These are phyloP conservation scores for Uria aalge DNA, from an alignment of 2,113 vertebrate genomes.

Conservation along the genomic window DNA sequence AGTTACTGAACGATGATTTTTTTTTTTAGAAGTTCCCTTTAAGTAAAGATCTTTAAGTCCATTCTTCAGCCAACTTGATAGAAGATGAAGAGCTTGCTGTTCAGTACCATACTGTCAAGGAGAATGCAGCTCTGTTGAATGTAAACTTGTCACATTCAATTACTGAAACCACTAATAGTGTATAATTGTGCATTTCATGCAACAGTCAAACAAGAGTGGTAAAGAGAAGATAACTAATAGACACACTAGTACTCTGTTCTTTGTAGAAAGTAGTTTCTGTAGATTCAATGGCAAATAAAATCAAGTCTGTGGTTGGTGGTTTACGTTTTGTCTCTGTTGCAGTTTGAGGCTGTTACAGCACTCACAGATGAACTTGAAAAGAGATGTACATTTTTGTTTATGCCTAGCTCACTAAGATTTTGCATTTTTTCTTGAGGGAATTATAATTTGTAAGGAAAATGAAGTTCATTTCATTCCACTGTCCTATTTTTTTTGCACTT, in stretches of 20 bases:
- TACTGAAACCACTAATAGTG: not conserved
- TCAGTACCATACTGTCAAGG: not conserved
- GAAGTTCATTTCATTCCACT: not conserved
- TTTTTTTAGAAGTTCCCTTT: not conserved
- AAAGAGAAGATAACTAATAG: not conserved
- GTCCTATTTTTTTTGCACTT: not conserved
- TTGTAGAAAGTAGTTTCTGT: not conserved
- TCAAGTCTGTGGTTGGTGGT: not conserved
- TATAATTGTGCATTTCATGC: not conserved
- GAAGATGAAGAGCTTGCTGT: not conserved
- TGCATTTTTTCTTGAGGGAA: not conserved
- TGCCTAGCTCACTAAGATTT: not conserved
- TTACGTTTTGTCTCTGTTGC: not conserved
- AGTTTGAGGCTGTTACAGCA: not conserved
- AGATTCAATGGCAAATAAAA: not conserved
- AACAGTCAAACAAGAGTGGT: not conserved
- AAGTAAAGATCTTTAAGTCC: not conserved
- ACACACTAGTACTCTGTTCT: too few species aligned
- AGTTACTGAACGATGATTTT: not conserved
- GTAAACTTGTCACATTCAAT: not conserved
- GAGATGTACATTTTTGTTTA: not conserved
- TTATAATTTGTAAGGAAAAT: not conserved
- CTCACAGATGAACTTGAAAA: not conserved
- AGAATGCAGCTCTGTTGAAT: not conserved
- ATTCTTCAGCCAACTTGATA: not conserved